These are phyloP conservation scores for Beris chalybata DNA, from an alignment of 2,888 invertebrate species.

Conservation along the genomic window DNA sequence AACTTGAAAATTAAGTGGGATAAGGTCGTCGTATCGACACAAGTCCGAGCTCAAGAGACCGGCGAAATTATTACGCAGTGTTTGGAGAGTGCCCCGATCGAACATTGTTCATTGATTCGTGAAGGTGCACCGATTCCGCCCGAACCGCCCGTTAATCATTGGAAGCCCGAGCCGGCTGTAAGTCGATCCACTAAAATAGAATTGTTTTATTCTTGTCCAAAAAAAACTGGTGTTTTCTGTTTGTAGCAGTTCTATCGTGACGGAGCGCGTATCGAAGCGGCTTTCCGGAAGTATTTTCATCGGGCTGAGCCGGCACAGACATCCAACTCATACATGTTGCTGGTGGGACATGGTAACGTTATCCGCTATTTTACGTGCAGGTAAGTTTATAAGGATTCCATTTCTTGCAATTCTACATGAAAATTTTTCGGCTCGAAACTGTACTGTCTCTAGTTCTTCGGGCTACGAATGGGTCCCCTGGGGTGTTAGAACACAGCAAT, in stretches of 20 bases:
- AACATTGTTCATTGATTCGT: conserved; percentile 73
- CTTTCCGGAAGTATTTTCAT: conserved; percentile 90
- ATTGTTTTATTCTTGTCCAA: conserved; percentile 16
- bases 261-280: conserved; percentile 93
- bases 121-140: conserved; percentile 96
- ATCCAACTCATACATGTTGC: conserved; percentile 81
- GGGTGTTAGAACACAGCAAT: too few relatives aligned
- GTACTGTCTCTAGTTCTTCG: too few relatives aligned
- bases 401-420: background rate
- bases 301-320: conserved; percentile 80
- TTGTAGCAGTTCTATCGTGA: conserved; percentile 87
- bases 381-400: conserved; percentile 56
- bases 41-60: conserved; percentile 93
- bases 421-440: background rate
- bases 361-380: conserved; percentile 93
- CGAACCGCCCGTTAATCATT: conserved; percentile 85
- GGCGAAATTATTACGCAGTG: conserved; percentile 76
- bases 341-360: conserved; percentile 98
- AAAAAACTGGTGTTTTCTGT: background rate
- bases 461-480: too few relatives aligned
- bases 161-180: conserved; percentile 82
- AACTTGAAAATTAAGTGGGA: conserved; percentile 79
- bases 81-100: conserved; percentile 64
- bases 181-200: conserved; percentile 44
- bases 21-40: conserved; percentile 81